Evolutionary conservation across 1,140 invertebrate genomes (phyloP), one percentile per base, ranked within the genome.

Genomic region (Pteromalus puparum): DNA sequence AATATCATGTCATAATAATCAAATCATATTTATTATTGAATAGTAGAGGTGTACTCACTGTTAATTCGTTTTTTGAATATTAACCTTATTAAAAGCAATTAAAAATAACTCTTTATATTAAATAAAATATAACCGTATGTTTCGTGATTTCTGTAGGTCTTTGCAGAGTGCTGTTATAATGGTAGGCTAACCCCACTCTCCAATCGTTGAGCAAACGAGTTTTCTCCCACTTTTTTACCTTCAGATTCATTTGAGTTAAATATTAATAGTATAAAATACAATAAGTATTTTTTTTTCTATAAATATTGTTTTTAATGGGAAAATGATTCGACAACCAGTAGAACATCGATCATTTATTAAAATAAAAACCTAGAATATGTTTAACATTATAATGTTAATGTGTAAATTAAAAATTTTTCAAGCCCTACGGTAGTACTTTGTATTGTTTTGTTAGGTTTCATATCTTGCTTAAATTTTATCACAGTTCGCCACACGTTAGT

Each of bases 191-290:
- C 24, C 26, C 24, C 26, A 12, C 65, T 26, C 9, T 26, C n/a
- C 26, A 28, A 70, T 28, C 67, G 28, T 70, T 70, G n/a, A 70
- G 67, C 28, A 70, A 70, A 70, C 67, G 67, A 70, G 67, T 70
- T 70, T 70, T 70, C 67, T 68, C 67, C 67, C 67, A 70, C 67
- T 70, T 67, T 70, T 5, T 70, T 70, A 10, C 10, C 26, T 0
- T 28, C 4, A 4, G 26, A 30, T 28, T 70, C 21, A 4, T 61
- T n/a, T n/a, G 5, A n/a, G 53, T n/a, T 4, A 61, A 61, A 61
- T n/a, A 61, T 61, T 21, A 61, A 61, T 61, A n/a, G 21, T 61
- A 7, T 0, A 53, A 61, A n/a, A 61, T 61, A 61, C 10, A 42
- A 42, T 42, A 42, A 42, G 10, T 42, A 42, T 2, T 2, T 34